Evolutionary conservation across 2,113 vertebrate species (phyloP).

Genomic region (Circaetus cinerascens): DNA sequence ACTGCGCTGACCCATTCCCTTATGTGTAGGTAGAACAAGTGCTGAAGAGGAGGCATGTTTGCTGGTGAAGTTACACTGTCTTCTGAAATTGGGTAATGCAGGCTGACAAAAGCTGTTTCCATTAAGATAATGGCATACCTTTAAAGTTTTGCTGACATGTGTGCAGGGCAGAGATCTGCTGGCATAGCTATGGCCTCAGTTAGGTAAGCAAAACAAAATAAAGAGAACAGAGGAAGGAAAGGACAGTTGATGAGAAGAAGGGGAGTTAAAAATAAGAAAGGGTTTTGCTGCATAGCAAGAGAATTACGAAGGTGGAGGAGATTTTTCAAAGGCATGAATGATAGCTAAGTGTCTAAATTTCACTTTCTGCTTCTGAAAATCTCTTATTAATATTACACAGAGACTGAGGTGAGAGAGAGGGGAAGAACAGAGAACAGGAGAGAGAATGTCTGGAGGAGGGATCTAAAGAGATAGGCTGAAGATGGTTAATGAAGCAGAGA

Average conservation of each 20-base stretch:
- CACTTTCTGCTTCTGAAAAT: background rate
- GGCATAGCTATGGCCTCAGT: background rate
- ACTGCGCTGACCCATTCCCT: background rate
- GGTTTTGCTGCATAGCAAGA: background rate
- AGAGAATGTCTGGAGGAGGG: background rate
- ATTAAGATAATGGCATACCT: background rate
- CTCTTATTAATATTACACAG: background rate
- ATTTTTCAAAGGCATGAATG: background rate
- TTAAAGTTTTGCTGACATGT: background rate
- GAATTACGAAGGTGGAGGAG: background rate
- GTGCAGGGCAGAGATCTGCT: background rate
- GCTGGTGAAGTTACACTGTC: background rate
- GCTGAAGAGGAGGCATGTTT: background rate
- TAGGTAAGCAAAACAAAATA: background rate
- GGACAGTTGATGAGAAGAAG: background rate
- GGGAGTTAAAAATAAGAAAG: background rate
- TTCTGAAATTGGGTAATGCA: background rate
- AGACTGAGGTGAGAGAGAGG: background rate
- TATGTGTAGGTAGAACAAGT: background rate
- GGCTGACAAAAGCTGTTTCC: background rate
- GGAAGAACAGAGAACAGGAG: background rate
- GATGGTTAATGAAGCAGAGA: background rate
- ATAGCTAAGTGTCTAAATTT: background rate
- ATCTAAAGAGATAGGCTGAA: background rate
- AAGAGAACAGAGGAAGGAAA: background rate